Evolutionary conservation across 23 tunicate genomes (phyloP).

Genomic region (Ascidia mentula): DNA sequence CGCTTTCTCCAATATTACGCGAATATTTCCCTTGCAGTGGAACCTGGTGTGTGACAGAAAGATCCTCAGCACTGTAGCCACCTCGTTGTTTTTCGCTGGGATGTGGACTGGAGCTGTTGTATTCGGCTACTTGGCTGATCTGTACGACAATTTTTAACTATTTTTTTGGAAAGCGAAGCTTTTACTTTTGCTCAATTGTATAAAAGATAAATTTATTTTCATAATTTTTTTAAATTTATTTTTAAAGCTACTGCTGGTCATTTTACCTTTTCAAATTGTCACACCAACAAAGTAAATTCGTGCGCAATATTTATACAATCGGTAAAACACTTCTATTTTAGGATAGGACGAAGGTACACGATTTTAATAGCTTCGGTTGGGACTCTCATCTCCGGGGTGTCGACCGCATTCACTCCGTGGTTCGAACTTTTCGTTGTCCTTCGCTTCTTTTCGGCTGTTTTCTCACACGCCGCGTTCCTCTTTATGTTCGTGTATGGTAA

Average conservation of each 20-base stretch:
- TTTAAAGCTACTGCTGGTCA: no score
- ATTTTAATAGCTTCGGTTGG: conserved; percentile 60
- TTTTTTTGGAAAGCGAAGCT: no score
- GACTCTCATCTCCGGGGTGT: conserved; percentile 49
- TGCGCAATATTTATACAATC: no score
- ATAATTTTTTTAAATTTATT: no score
- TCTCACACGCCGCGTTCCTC: conserved; percentile 82
- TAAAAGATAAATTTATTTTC: no score
- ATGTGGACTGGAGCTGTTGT: conserved; percentile 93
- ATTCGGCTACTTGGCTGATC: conserved; percentile 67
- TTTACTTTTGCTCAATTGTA: no score
- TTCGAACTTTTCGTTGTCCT: conserved; percentile 76
- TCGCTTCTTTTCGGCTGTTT: conserved; percentile 78
- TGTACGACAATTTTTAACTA: conserved; percentile 41
- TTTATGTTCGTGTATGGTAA: conserved; percentile 89
- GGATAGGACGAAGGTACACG: conserved; percentile 71
- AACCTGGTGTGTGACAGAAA: conserved; percentile 68
- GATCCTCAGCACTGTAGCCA: conserved; percentile 69
- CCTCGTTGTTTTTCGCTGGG: conserved; percentile 78
- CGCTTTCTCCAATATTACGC: no score
- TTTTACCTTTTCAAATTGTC: no score
- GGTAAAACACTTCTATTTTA: no score
- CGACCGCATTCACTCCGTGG: conserved; percentile 81
- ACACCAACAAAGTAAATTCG: no score
- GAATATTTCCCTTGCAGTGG: conserved; percentile 74